Evolutionary conservation across 2,797 vertebrate genomes (phyloP).

Genomic region (Eulemur albifrons): DNA sequence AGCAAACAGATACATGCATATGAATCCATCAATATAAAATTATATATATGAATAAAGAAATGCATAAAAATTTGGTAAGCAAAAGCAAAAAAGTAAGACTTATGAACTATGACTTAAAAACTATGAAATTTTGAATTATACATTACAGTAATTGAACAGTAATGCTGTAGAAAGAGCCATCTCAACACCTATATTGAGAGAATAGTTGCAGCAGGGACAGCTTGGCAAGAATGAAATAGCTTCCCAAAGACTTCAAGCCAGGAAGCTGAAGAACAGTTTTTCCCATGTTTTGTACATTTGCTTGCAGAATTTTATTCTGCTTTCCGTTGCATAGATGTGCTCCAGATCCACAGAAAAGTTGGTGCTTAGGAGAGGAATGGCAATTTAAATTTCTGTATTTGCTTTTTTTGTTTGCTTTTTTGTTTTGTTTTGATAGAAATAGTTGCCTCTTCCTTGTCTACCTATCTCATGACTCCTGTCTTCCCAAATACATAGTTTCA

Average conservation of each 20-base stretch:
- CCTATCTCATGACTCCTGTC: not conserved
- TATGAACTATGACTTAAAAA: not conserved
- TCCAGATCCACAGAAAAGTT: not conserved
- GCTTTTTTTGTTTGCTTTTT: not conserved
- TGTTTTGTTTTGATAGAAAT: not conserved
- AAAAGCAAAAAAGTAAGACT: slow-evolving; percentile 11
- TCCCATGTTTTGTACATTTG: not conserved
- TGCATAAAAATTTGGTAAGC: not conserved
- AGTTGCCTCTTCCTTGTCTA: slow-evolving; percentile 4
- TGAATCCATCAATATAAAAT: not conserved
- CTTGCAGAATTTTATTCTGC: not conserved
- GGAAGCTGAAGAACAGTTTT: not conserved
- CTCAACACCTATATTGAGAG: not conserved
- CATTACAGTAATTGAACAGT: not conserved
- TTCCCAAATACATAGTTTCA: not conserved
- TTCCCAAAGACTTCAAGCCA: not conserved
- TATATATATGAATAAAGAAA: not conserved
- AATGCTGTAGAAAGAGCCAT: not conserved
- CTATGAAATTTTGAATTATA: not conserved
- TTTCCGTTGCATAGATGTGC: not conserved
- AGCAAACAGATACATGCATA: not conserved
- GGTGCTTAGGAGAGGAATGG: not conserved
- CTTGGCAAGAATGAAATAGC: not conserved
- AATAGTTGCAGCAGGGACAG: not conserved
- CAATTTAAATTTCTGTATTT: not conserved